phyloP scores from a whole-genome alignment of 2,113 vertebrate species.

The Psettodes erumei region DNA sequence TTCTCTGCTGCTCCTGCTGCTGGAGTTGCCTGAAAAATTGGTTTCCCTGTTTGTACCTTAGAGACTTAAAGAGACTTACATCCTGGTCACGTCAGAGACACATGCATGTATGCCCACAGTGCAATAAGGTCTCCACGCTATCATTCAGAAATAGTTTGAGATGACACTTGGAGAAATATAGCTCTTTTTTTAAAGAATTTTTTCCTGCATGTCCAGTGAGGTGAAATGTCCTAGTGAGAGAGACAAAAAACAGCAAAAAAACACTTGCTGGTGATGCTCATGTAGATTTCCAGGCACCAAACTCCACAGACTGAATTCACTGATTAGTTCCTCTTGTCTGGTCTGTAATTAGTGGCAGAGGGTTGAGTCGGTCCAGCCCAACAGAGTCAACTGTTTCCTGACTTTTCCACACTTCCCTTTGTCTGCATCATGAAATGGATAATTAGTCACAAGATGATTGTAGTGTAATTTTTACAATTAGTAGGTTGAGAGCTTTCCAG shows the following conservation, averaged over 20 bases:
- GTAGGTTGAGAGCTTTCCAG: constrained; percentile 3
- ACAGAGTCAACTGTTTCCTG: background rate
- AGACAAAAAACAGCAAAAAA: background rate
- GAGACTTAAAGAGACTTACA: constrained; percentile 32
- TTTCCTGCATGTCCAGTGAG: background rate
- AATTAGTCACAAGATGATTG: background rate
- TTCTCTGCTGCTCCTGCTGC: constrained; percentile 28
- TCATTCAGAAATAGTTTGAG: background rate
- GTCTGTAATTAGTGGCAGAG: constrained; percentile 33
- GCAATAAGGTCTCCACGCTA: background rate
- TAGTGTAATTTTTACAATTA: background rate
- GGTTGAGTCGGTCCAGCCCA: constrained; percentile 7
- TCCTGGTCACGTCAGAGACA: constrained; percentile 11
- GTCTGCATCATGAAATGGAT: background rate
- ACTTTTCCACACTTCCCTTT: background rate
- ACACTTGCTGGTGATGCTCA: background rate
- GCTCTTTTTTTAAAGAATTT: too few relatives aligned
- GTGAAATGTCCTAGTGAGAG: background rate
- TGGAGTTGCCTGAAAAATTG: constrained; percentile 36
- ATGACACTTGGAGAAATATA: background rate
- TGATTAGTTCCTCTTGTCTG: constrained; percentile 37
- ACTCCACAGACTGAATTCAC: constrained; percentile 20
- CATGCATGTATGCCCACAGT: background rate
- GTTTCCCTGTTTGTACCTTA: too few relatives aligned
- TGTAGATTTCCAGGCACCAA: constrained; percentile 7